A percentile compares a stretch with the other conserved stretches of the same genome.
These are phyloP conservation scores for Larimichthys polyactis DNA, from an alignment of 2,113 vertebrate genomes.

Conservation along the genomic window DNA sequence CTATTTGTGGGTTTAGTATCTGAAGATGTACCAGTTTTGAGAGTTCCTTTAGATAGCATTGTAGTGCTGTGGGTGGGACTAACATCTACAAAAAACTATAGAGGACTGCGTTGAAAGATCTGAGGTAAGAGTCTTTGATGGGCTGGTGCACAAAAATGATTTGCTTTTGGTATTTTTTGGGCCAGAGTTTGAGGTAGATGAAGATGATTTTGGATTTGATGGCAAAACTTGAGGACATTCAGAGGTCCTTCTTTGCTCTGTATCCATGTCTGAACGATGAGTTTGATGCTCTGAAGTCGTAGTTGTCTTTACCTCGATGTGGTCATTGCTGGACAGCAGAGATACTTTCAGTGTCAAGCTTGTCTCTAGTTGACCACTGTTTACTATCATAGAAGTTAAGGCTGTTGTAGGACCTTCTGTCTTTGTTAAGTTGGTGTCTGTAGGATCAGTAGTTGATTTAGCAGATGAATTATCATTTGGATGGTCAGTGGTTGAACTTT, in stretches of 20 bases:
- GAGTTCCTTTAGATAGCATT: background rate
- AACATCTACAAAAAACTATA: background rate
- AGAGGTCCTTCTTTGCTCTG: background rate
- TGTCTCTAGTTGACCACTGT: background rate
- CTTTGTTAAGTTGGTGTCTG: background rate
- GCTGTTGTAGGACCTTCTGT: background rate
- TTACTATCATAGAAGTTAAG: background rate
- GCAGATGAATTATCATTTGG: background rate
- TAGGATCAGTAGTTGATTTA: slow-evolving; percentile 3
- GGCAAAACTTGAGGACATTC: slow-evolving; percentile 6
- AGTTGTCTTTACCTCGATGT: background rate
- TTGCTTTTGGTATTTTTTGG: background rate
- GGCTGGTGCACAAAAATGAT: background rate
- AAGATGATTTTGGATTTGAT: background rate
- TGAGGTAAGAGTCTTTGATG: background rate
- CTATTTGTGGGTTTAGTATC: background rate
- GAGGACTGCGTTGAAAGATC: slow-evolving; percentile 1
- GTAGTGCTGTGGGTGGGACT: background rate
- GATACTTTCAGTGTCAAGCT: background rate
- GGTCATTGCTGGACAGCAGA: background rate
- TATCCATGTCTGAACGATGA: background rate
- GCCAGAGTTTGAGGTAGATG: slow-evolving; percentile 3
- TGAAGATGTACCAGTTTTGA: background rate
- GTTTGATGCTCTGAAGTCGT: background rate
- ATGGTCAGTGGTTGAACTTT: background rate